These are phyloP conservation scores for Drosophila bocki DNA, from an alignment of 1,140 invertebrate species.

Conservation along the genomic window DNA sequence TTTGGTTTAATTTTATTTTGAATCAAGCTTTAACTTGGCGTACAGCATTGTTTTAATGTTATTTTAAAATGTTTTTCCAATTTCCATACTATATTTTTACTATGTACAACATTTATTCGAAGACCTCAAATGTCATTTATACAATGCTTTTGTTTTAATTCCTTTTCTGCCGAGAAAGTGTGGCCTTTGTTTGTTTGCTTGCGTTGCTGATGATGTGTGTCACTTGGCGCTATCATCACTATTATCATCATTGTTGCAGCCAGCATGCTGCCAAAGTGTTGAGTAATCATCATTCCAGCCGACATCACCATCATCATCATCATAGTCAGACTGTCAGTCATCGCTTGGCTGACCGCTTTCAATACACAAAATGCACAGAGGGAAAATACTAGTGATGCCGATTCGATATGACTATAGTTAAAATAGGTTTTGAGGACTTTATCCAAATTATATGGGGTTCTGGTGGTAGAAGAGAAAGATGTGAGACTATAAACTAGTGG, in stretches of 20 bases:
- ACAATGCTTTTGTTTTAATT: conserved; percentile 1
- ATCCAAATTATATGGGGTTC: not conserved
- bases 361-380: conserved; percentile 24
- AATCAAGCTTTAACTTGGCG: not conserved
- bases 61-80: not conserved
- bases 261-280: conserved; percentile 43
- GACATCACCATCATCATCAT: conserved; percentile 25
- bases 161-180: conserved; percentile 15
- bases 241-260: conserved; percentile 33
- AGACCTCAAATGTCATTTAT: not conserved
- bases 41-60: not conserved
- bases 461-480: too few species aligned
- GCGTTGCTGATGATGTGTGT: conserved; percentile 35
- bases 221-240: conserved; percentile 44
- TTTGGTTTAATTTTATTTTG: not conserved
- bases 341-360: conserved; percentile 29
- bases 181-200: conserved; percentile 37
- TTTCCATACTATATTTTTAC: not conserved
- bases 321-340: conserved; percentile 14
- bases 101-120: not conserved
- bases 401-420: too few species aligned
- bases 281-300: conserved; percentile 50
- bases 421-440: not conserved
- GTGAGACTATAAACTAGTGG: too few species aligned
- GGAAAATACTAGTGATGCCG: not conserved